Percentiles rank a stretch among this genome's conserved stretches.
phyloP scores from a whole-genome alignment of 30 jellyfish, hydroid and myxozoan species.

The Cassiopea xamachana region DNA sequence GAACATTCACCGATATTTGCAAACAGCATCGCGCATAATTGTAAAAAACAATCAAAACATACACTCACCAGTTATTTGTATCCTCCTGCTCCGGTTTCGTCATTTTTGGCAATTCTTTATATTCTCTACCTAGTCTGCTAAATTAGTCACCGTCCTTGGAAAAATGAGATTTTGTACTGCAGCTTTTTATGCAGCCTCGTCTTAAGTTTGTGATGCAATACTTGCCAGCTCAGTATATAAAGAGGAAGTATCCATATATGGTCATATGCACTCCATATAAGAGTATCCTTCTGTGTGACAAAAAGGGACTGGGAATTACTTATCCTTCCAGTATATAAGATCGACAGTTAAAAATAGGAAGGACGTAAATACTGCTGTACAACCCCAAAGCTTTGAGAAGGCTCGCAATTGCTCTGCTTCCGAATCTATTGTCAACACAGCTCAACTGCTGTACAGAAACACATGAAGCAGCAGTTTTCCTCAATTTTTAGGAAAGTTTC shows the following conservation, averaged over 20 bases:
- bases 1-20: too few species aligned
- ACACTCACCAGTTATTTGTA: constrained; percentile 37
- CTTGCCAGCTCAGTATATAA: constrained; percentile 31
- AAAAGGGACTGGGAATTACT: not conserved
- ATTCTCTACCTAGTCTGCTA: not conserved
- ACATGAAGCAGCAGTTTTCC: too few species aligned
- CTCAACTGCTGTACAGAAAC: too few species aligned
- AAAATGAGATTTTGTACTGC: not conserved
- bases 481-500: too few species aligned
- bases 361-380: too few species aligned
- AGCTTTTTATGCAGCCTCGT: constrained; percentile 16
- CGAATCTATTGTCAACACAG: too few species aligned
- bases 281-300: not conserved
- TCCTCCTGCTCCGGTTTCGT: constrained; percentile 63
- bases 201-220: constrained; percentile 38
- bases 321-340: too few species aligned
- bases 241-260: constrained; percentile 27
- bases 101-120: constrained; percentile 22
- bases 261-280: not conserved
- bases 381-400: too few species aligned
- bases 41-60: not conserved
- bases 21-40: too few species aligned
- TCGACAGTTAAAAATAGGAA: too few species aligned
- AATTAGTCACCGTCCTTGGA: not conserved
- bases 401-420: too few species aligned